Evolutionary conservation across 2,113 vertebrate genomes (phyloP), one percentile per base, ranked within the genome.

Genomic region (Heterotilapia buettikoferi): DNA sequence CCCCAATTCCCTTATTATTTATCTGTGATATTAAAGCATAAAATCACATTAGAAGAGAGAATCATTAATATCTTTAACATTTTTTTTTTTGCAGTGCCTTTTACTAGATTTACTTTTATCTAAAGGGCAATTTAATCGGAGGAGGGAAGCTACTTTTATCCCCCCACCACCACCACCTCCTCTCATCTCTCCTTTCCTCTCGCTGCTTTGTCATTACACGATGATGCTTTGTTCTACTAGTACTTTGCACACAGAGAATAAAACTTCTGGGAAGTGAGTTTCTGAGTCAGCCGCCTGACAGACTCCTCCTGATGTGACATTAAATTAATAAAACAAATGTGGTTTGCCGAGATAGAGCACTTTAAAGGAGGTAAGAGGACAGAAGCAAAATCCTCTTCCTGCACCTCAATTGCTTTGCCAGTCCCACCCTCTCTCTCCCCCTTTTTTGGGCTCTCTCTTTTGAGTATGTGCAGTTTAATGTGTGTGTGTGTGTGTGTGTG

Each of bases 301-400:
- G 89, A 71, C 93, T 86, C 84, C 83, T 92, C 89, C 92, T 66
- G 89, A 94, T 93, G 88, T 91, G 82, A 92, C 93, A 89, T 95
- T 87, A 94, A 94, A 96, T 95, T 94, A 95, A 95, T 96, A 94
- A 96, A 96, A 96, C 88, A 94, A 95, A 94, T 93, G 91, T 96
- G 93, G 80, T 93, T 91, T 82, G 47, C 82, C 0, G 89, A 94
- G 96, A 96, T 96, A 94, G 89, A 90, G 88, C 84, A 61, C 93
- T 94, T 94, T 90, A 94, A 95, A 90, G 83, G 84, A 89, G 83
- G 83, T 84, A 86, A 85, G 84, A 89, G 84, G 90, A 92, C 76
- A 81, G 91, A 84, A 87, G 89, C 79, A 14, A 91, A 90, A 90
- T 90, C 86, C 86, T 83, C 54, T 84, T 82, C 86, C 80, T 89